Evolutionary conservation across 2,113 vertebrate genomes (phyloP).

Genomic region (Dicerorhinus sumatrensis): DNA sequence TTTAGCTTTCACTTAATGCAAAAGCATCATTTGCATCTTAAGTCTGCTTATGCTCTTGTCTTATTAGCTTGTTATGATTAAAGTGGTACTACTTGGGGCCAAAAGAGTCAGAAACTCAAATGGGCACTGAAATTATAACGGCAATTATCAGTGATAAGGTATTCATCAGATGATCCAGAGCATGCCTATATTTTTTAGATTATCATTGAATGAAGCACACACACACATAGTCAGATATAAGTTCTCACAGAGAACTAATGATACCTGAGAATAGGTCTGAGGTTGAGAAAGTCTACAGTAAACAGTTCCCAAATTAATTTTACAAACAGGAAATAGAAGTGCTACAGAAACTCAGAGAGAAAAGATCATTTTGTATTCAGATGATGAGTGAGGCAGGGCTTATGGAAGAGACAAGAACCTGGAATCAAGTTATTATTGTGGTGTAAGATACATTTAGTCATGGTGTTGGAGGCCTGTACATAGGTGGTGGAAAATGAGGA

Average conservation of each 20-base stretch:
- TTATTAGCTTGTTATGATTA: conserved; percentile 12
- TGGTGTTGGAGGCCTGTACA: background rate
- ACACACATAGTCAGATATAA: background rate
- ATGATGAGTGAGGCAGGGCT: background rate
- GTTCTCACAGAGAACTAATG: conserved; percentile 4
- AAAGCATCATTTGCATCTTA: background rate
- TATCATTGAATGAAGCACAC: background rate
- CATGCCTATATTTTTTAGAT: background rate
- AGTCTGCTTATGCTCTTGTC: background rate
- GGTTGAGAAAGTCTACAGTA: background rate
- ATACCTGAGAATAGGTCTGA: background rate
- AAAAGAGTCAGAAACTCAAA: background rate
- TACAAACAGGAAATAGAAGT: background rate
- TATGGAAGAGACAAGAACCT: background rate
- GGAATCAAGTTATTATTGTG: background rate
- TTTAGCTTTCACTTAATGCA: background rate
- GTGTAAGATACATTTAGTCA: background rate
- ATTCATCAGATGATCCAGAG: background rate
- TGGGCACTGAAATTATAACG: background rate
- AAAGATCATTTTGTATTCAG: background rate
- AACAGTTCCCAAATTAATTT: background rate
- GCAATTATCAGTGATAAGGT: background rate
- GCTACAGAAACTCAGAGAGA: background rate
- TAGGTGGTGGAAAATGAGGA: background rate
- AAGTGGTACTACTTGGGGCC: background rate